Base-by-base conservation (phyloP, 2,888 invertebrate genomes). In the Temnothorax rugatulus region DNA sequence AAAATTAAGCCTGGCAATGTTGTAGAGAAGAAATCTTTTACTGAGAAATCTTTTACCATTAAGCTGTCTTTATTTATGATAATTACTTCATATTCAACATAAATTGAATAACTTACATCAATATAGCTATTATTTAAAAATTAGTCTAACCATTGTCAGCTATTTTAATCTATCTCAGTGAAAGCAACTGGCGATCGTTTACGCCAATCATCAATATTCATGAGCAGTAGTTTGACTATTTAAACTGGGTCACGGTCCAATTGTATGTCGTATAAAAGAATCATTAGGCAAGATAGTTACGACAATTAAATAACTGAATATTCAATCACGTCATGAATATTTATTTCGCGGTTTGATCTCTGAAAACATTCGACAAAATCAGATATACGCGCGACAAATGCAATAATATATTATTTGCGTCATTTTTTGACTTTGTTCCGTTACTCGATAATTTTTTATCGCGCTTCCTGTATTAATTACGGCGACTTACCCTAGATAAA, bases 191-290 rank as follows among this genome's bases (percentile, higher is more conserved):
- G 25, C 1, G 41, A 59, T 0, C 74, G 5, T 44, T 88, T 69
- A 64, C 18, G 21, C 38, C 69, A 47, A 50, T 57, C 54, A 71
- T 84, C 82, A 86, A 76, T 79, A 84, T 82, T 84, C 82, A 86
- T 75, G 29, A 34, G 25, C 11, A n/a, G 8, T 75, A 25, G 83
- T 85, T 83, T 77, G 11, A 18, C 38, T 66, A 47, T 59, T 61
- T 25, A 74, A 88, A 84, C 69, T 84, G 11, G 85, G 84, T 84
- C 89, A 87, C 34, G 66, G 68, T 63, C 71, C 82, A 82, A 84
- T 85, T 54, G 34, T 34, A 34, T 9, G 25, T 21, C n/a, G n/a
- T 29, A 34, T 76, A 54, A 71, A 18, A 59, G 52, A 13, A 18
- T 61, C 38, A 63, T 44, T 29, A 29, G 3, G 18, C n/a, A 13